Conservation (phyloP, 2,888 invertebrate species). For the Aromia moschata region DNA sequence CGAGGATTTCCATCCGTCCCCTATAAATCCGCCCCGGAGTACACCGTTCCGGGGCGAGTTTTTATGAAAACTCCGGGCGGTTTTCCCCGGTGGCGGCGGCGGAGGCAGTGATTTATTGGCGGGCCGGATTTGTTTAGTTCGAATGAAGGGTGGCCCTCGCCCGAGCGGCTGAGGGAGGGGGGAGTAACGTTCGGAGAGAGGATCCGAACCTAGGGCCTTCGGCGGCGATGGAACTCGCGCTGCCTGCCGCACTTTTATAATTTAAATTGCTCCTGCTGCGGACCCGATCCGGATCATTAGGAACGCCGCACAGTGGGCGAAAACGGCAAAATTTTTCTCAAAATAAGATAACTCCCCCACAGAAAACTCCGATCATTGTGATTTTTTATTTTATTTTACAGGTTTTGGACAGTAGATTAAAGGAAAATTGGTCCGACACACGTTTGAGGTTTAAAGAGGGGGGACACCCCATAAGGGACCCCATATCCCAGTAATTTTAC, state of each 20-base stretch:
- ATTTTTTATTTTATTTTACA: too few species aligned
- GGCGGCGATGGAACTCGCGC: slow-evolving; percentile 15
- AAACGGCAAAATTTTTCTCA: too few species aligned
- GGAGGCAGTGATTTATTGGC: slow-evolving; percentile 43
- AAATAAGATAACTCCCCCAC: too few species aligned
- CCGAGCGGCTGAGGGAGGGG: too few species aligned
- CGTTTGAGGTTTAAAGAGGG: too few species aligned
- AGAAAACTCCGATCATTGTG: too few species aligned
- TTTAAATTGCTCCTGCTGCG: slow-evolving; percentile 21
- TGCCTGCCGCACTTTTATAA: slow-evolving; percentile 21
- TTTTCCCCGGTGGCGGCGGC: slow-evolving; percentile 46
- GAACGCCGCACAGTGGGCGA: too few species aligned
- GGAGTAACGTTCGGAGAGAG: too few species aligned
- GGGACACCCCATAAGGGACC: too few species aligned
- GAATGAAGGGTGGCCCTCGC: slow-evolving; percentile 31
- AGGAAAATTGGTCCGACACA: too few species aligned
- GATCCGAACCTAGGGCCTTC: slow-evolving; percentile 26
- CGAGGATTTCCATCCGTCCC: slow-evolving; percentile 21
- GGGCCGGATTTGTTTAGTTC: slow-evolving; percentile 49
- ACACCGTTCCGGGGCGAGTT: slow-evolving; percentile 20
- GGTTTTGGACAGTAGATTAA: too few species aligned
- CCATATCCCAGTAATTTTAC: too few species aligned
- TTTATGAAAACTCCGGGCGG: slow-evolving; percentile 36
- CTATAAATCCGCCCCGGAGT: slow-evolving; percentile 20
- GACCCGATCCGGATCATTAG: slow-evolving; percentile 23